These are phyloP conservation scores for Rhombomys opimus DNA, from an alignment of 2,113 vertebrate genomes.

Conservation along the genomic window DNA sequence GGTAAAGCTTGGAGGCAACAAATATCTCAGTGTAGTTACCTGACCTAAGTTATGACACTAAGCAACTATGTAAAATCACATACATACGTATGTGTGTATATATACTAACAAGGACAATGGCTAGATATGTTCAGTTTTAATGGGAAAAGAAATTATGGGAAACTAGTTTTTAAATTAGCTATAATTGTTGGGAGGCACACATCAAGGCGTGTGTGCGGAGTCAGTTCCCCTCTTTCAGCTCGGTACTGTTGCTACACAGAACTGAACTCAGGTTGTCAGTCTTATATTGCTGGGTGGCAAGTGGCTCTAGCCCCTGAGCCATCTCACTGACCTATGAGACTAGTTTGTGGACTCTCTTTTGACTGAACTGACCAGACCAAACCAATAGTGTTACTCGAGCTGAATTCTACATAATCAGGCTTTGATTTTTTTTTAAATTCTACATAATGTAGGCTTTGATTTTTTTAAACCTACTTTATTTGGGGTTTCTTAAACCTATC, in stretches of 20 bases:
- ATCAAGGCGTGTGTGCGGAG: background rate
- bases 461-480: too few relatives aligned
- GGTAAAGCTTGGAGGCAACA: background rate
- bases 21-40: background rate
- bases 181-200: background rate
- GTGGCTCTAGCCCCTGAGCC: background rate
- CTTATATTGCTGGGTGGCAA: background rate
- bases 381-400: background rate
- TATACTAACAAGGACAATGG: background rate
- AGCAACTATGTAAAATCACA: background rate
- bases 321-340: background rate
- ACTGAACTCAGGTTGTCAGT: background rate
- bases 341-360: background rate
- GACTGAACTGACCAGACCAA: background rate
- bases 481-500: too few relatives aligned
- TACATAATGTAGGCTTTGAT: too few relatives aligned
- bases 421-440: too few relatives aligned
- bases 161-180: background rate
- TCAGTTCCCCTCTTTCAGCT: background rate
- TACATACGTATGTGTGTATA: background rate
- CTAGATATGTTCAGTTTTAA: background rate
- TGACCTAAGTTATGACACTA: conserved; percentile 22
- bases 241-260: background rate
- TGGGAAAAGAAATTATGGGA: background rate
- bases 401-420: background rate